Percentiles rank a stretch among this genome's conserved stretches.
These are phyloP conservation scores for Hemibagrus wyckioides DNA, from an alignment of 2,113 vertebrate species.

Conservation along the genomic window DNA sequence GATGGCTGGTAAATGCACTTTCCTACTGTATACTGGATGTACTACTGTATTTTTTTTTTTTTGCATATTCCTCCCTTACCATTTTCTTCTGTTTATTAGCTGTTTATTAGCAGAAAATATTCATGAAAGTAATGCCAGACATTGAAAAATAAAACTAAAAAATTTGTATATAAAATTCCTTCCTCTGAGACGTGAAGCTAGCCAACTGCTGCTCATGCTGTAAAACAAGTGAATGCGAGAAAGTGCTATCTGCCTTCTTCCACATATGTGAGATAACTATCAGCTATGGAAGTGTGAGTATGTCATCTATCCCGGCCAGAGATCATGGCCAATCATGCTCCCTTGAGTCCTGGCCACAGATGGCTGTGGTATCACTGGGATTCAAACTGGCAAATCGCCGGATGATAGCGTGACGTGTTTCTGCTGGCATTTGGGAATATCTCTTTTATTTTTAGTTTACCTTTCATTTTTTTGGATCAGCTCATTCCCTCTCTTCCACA, in stretches of 20 bases:
- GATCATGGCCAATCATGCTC: background rate
- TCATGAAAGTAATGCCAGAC: background rate
- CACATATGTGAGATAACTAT: background rate
- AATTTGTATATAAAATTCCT: background rate
- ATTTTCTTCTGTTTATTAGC: background rate
- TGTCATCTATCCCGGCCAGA: background rate
- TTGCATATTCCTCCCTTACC: no score
- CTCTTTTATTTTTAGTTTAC: constrained; percentile 69
- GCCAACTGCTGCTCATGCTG: background rate
- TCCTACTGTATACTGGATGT: background rate
- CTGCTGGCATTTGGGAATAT: background rate
- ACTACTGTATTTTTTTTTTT: background rate
- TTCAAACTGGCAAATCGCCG: background rate
- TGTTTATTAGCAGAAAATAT: background rate
- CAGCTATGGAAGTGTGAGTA: background rate
- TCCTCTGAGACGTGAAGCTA: background rate
- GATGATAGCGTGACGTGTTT: background rate
- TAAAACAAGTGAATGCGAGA: background rate
- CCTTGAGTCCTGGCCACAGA: background rate
- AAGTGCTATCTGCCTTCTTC: background rate
- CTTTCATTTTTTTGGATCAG: constrained; percentile 83
- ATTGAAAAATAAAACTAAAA: background rate
- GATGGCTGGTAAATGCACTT: background rate
- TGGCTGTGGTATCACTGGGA: background rate
- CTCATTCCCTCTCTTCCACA: constrained; percentile 88